Conservation (phyloP, 2,797 vertebrate species). For the Mallotus villosus region DNA sequence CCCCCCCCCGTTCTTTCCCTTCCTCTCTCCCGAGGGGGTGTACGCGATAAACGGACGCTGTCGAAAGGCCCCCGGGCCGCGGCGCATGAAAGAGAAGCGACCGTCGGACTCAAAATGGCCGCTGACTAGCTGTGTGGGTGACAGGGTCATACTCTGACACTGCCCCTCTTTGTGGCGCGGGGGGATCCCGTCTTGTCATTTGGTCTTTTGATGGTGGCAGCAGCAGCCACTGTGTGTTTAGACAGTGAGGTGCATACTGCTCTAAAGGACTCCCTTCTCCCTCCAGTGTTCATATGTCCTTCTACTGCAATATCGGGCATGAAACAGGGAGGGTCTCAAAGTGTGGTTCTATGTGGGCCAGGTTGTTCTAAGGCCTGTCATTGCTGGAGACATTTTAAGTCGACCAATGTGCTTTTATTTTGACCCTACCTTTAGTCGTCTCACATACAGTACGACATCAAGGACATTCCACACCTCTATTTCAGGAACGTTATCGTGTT, state of each 20-base stretch:
- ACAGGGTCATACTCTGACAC: slow-evolving; percentile 6
- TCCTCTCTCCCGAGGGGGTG: slow-evolving; percentile 23
- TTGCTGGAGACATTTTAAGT: no score
- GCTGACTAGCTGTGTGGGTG: slow-evolving; percentile 38
- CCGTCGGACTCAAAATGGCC: slow-evolving; percentile 16
- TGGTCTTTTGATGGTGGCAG: no score
- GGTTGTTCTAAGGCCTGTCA: no score
- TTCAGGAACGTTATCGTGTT: slow-evolving; percentile 20
- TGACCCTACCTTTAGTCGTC: neutral
- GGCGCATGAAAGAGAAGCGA: slow-evolving; percentile 20
- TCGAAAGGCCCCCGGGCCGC: slow-evolving; percentile 27
- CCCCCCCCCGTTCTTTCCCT: slow-evolving; percentile 22
- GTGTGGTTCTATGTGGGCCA: no score
- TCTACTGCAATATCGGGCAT: no score
- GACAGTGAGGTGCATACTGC: no score
- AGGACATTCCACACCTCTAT: neutral
- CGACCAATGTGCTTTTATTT: neutral
- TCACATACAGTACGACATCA: neutral
- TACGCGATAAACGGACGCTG: slow-evolving; percentile 23
- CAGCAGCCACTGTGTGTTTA: no score
- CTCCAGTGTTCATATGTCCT: no score
- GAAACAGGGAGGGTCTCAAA: no score
- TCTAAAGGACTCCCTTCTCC: no score
- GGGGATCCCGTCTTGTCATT: no score
- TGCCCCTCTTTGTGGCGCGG: neutral